Conservation (phyloP, 2,797 vertebrate genomes). For the Meriones psammophilus region DNA sequence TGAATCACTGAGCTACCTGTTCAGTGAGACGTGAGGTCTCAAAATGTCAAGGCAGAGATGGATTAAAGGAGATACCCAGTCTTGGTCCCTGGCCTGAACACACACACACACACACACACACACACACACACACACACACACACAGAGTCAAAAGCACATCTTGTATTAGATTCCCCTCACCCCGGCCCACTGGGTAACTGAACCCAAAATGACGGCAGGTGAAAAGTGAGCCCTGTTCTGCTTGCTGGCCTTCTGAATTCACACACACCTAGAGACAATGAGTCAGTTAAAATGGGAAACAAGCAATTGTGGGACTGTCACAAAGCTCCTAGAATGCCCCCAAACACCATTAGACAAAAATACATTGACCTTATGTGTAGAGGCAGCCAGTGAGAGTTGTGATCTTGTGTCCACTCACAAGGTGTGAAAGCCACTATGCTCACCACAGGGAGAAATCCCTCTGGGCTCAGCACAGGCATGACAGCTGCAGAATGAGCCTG, state of each 20-base stretch:
- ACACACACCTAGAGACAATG: background rate
- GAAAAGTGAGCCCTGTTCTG: background rate
- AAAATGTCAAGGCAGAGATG: background rate
- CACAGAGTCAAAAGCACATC: background rate
- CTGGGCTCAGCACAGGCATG: no score
- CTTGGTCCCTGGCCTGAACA: background rate
- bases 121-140: no score
- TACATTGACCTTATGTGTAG: fast-evolving
- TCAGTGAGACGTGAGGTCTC: background rate
- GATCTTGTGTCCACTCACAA: background rate
- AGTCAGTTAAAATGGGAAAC: background rate
- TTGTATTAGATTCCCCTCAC: background rate
- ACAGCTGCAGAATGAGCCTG: background rate
- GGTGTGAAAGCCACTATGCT: background rate
- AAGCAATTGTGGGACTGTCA: background rate
- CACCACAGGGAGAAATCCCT: background rate
- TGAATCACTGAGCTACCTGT: background rate
- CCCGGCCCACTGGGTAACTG: background rate
- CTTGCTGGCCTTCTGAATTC: background rate
- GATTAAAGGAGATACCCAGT: background rate
- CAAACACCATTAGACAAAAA: background rate
- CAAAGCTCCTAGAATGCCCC: background rate
- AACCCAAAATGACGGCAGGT: background rate
- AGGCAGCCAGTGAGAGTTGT: background rate
- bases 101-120: background rate